Evolutionary conservation across 1,140 invertebrate genomes (phyloP).

Genomic region (Trichonephila clavipes): DNA sequence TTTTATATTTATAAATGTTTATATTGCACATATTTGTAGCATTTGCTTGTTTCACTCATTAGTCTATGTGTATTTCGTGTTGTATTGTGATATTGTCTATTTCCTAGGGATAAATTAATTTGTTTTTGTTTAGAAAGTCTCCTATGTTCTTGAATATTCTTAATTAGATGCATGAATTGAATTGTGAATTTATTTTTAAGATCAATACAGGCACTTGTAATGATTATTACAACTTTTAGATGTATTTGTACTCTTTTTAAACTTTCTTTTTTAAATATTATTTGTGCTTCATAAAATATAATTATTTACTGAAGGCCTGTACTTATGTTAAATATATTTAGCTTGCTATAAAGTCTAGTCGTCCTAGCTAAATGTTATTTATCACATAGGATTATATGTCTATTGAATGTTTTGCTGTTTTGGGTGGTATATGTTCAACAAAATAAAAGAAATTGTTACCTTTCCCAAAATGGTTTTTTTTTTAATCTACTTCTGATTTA

Average conservation of each 20-base stretch:
- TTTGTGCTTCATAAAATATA: neutral
- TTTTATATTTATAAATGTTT: conserved; percentile 32
- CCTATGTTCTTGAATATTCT: neutral
- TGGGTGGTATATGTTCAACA: conserved; percentile 52
- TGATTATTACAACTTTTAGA: neutral
- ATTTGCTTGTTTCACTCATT: conserved; percentile 44
- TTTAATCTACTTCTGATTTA: neutral
- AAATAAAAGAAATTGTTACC: conserved; percentile 64
- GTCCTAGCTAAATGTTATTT: conserved; percentile 64
- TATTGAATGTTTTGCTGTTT: conserved; percentile 63
- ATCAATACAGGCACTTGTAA: conserved; percentile 37
- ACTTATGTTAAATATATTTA: conserved; percentile 62
- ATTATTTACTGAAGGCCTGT: conserved; percentile 52
- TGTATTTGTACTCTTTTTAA: neutral
- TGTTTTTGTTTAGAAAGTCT: neutral
- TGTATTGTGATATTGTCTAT: neutral
- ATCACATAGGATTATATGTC: conserved; percentile 53
- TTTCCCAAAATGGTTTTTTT: conserved; percentile 22
- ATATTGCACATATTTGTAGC: conserved; percentile 28
- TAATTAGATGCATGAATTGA: neutral
- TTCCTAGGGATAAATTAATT: neutral
- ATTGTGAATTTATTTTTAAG: neutral
- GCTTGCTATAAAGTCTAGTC: conserved; percentile 53
- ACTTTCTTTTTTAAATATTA: neutral
- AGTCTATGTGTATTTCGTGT: conserved; percentile 26